Conservation (phyloP, 2,888 invertebrate genomes). For the Folsomia manolachei region DNA sequence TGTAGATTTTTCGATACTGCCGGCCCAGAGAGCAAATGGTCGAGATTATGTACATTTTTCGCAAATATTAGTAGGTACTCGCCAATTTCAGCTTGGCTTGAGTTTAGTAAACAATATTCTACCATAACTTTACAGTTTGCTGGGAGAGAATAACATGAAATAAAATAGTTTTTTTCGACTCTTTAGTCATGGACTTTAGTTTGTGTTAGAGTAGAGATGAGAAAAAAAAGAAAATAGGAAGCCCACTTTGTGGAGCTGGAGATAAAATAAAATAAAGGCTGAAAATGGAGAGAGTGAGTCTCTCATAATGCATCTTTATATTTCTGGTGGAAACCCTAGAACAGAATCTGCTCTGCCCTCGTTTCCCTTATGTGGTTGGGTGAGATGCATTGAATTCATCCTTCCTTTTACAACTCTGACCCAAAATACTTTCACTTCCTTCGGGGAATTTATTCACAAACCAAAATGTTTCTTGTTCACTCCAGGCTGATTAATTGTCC, state of each 20-base stretch:
- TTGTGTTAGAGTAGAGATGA: not conserved
- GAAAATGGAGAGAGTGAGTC: no score
- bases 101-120: not conserved
- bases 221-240: no score
- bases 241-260: not conserved
- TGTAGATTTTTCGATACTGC: not conserved
- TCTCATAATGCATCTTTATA: not conserved
- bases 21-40: not conserved
- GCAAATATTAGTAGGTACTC: not conserved
- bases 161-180: not conserved
- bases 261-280: no score
- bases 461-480: constrained; percentile 10
- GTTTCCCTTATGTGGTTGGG: not conserved
- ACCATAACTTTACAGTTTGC: not conserved
- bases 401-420: not conserved
- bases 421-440: constrained; percentile 1
- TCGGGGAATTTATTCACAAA: not conserved
- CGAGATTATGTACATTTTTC: no score
- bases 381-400: not conserved
- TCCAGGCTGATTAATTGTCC: constrained; percentile 3
- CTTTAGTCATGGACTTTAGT: no score
- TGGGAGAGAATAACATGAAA: not conserved
- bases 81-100: not conserved
- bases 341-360: not conserved
- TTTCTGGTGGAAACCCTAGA: not conserved